phyloP scores from a whole-genome alignment of 2,797 vertebrate genomes.

The Simalia tracyae region DNA sequence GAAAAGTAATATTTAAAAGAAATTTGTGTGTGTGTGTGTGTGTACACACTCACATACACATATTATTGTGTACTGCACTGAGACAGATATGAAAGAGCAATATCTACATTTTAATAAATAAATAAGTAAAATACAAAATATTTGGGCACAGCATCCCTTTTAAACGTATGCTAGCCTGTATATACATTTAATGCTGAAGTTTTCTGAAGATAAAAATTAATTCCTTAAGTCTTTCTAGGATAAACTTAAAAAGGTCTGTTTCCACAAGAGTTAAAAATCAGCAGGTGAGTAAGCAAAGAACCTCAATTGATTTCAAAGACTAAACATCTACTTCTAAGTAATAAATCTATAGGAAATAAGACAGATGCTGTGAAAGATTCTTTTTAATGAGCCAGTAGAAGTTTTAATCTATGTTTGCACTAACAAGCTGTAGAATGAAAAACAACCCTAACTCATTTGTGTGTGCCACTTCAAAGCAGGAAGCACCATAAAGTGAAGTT shows the following conservation, averaged over 20 bases:
- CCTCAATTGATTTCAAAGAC: conserved; percentile 15
- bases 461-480: background rate
- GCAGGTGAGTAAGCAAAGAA: background rate
- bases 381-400: conserved; percentile 20
- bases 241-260: background rate
- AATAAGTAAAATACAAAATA: background rate
- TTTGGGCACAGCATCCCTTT: background rate
- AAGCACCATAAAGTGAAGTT: background rate
- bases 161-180: background rate
- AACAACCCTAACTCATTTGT: background rate
- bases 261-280: background rate
- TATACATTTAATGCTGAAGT: conserved; percentile 22
- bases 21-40: background rate
- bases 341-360: conserved; percentile 28
- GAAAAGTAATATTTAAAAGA: background rate
- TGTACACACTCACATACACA: background rate
- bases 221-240: conserved; percentile 23
- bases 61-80: background rate
- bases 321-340: background rate
- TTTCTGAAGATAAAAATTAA: conserved; percentile 14
- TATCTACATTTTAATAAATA: background rate
- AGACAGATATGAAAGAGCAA: background rate
- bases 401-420: background rate
- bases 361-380: background rate
- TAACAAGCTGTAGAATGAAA: conserved; percentile 9